Base-by-base conservation (phyloP, 2,113 vertebrate species). In the Todiramphus chloris region DNA sequence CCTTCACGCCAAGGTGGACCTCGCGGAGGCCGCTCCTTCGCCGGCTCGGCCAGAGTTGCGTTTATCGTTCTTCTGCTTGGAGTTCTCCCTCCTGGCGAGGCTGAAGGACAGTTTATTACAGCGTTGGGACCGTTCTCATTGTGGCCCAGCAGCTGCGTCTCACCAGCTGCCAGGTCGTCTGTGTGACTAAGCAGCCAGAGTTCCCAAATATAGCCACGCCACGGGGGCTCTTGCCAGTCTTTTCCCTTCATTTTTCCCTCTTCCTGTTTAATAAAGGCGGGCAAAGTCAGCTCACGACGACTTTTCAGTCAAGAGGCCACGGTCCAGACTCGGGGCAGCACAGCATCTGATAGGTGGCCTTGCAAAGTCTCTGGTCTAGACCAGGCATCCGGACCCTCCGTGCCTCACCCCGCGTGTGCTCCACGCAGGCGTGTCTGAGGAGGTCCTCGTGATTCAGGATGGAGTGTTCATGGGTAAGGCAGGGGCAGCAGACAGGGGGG, bases 111-210 rank as follows among this genome's bases (percentile, higher is more conserved):
- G 83, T 91, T 96, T 88, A 89, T 87, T 87, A 90, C 27, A 92
- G 91, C 13, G 3, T 77, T 76, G 35, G 48, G 51, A 1, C 43
- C 18, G 82, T 44, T 84, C 1, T 14, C 77, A 92, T 28, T 91
- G 92, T 94, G 94, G 93, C 35, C 89, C 92, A 83, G 94, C 96
- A 96, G 95, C 96, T 97, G 94, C 1, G 1, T 94, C 92, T 89
- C 89, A 95, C 94, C 95, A 94, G 96, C 95, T 96, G 96, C 73
- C 50, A 11, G 53, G 16, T 28, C 5, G 30, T 68, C 93, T 95
- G 69, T 80, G 83, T 96, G 96, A 96, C 96, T 97, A 89, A 97
- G 96, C 96, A 97, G 81, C 92, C 43, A 15, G 23, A 77, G 69
- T 60, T 84, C 91, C 96, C 94, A 96, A 96, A 96, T 95, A 92